Evolutionary conservation across 2,797 vertebrate genomes (phyloP).

Genomic region (Sebastes goodei): DNA sequence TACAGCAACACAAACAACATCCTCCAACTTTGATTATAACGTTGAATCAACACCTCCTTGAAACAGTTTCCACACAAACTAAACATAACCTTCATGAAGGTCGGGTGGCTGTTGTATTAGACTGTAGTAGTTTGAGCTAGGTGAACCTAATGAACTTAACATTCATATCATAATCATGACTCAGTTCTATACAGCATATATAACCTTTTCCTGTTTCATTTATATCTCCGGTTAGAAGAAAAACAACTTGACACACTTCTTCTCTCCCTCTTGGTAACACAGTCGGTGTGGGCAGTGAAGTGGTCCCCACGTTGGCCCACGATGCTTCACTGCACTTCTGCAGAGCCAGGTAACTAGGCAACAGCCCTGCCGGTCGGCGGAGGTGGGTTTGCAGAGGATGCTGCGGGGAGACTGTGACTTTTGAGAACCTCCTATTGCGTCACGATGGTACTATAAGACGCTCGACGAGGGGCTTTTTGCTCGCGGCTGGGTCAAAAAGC

Average conservation of each 20-base stretch:
- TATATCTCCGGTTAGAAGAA: not conserved
- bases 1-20: too few species aligned
- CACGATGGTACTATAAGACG: constrained; percentile 24
- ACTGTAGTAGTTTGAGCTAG: not conserved
- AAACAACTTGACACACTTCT: constrained; percentile 46
- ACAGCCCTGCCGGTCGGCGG: constrained; percentile 66
- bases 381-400: constrained; percentile 65
- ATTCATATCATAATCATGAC: not conserved
- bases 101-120: not conserved
- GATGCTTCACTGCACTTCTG: constrained; percentile 60
- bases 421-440: constrained; percentile 58
- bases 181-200: not conserved
- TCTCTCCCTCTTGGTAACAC: constrained; percentile 20
- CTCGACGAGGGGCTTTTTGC: not conserved
- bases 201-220: not conserved
- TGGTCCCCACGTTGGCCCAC: constrained; percentile 59
- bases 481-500: constrained; percentile 10
- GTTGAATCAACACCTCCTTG: too few species aligned
- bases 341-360: constrained; percentile 82
- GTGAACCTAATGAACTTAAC: not conserved
- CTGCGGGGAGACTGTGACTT: constrained; percentile 63
- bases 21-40: too few species aligned
- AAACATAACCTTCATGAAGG: not conserved
- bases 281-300: constrained; percentile 56
- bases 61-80: too few species aligned